phyloP scores from a whole-genome alignment of 2,113 vertebrate genomes.

The Cebus imitator region DNA sequence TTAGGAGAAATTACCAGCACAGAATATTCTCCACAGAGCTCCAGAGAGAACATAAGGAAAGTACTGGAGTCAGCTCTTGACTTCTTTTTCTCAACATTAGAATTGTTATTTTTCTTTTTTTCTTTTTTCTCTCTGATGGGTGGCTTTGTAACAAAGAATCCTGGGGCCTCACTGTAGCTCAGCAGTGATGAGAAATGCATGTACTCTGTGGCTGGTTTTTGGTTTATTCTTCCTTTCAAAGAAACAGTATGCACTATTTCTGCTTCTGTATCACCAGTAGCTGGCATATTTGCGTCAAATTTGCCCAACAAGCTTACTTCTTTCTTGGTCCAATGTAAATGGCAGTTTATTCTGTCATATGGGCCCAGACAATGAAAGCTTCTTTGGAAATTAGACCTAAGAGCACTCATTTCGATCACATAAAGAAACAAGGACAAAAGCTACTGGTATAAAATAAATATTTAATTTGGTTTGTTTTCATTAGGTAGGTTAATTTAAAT shows the following conservation, averaged over 20 bases:
- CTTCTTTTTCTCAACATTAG: conserved; percentile 32
- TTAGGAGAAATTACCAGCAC: conserved; percentile 17
- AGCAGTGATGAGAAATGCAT: conserved; percentile 9
- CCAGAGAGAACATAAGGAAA: conserved; percentile 5
- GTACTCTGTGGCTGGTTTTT: background rate
- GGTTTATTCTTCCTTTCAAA: conserved; percentile 18
- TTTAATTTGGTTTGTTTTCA: conserved; percentile 4
- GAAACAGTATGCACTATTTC: background rate
- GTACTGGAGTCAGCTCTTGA: background rate
- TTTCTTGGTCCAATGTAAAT: background rate
- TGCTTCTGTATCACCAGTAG: background rate
- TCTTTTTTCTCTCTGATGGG: background rate
- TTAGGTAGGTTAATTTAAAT: background rate
- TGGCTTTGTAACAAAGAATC: conserved; percentile 28
- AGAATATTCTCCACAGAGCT: background rate
- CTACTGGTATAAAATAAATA: background rate
- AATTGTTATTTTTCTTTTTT: background rate
- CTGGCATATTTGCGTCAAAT: background rate
- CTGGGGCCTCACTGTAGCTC: background rate
- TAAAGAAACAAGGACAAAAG: background rate
- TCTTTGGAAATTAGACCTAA: conserved; percentile 12
- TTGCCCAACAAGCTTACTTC: background rate
- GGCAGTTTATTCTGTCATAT: conserved; percentile 7
- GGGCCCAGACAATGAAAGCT: conserved; percentile 12
- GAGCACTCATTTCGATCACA: conserved; percentile 36